A percentile compares a stretch with the other conserved stretches of the same genome.
Conservation (phyloP, 2,888 invertebrate species). For the Stenolophus ochropezus region DNA sequence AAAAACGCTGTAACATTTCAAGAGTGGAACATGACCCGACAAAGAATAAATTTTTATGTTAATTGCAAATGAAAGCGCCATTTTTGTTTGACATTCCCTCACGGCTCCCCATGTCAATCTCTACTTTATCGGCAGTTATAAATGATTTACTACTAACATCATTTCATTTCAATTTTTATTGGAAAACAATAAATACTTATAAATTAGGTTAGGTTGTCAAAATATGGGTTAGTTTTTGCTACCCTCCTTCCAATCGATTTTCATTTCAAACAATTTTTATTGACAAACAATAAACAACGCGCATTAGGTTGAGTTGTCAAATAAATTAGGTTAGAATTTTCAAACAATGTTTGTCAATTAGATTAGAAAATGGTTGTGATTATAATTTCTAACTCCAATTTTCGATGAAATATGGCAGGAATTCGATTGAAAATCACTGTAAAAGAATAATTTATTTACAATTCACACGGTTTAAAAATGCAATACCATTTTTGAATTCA, state of each 20-base stretch:
- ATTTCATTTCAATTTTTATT: slow-evolving; percentile 37
- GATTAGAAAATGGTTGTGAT: too few relatives aligned
- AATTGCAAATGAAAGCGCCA: slow-evolving; percentile 42
- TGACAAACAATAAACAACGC: too few relatives aligned
- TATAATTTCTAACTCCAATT: too few relatives aligned
- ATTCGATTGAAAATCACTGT: slow-evolving; percentile 20
- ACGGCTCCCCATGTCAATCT: slow-evolving; percentile 35
- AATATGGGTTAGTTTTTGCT: too few relatives aligned
- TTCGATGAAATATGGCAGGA: slow-evolving; percentile 15
- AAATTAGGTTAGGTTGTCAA: slow-evolving; percentile 25
- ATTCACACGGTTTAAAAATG: slow-evolving; percentile 5
- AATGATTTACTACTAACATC: slow-evolving; percentile 27
- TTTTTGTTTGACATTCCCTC: slow-evolving; percentile 48
- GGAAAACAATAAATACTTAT: slow-evolving; percentile 33
- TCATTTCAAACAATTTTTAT: too few relatives aligned
- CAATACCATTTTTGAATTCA: slow-evolving; percentile 12
- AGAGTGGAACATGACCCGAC: slow-evolving; percentile 7
- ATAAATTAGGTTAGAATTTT: background rate
- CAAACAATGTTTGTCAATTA: too few relatives aligned
- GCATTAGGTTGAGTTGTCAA: too few relatives aligned
- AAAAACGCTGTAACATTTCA: background rate
- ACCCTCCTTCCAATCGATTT: too few relatives aligned
- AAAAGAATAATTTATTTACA: slow-evolving; percentile 20
- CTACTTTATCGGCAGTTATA: slow-evolving; percentile 41
- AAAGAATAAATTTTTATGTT: slow-evolving; percentile 31